Evolutionary conservation across 1,140 invertebrate species (phyloP).

Genomic region (Agrypnia vestita): DNA sequence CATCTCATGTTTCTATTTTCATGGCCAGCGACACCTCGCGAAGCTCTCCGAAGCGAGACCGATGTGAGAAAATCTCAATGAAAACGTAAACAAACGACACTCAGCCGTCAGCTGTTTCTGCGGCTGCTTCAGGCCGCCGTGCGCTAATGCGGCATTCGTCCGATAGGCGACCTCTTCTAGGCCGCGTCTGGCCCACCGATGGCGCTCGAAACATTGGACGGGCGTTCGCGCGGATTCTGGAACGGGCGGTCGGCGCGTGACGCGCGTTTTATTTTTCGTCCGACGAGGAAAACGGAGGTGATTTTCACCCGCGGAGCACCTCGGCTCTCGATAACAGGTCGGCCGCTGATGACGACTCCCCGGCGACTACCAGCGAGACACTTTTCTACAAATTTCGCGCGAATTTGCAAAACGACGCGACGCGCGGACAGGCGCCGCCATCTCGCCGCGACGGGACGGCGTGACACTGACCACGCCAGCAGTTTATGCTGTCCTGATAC

Average conservation of each 20-base stretch:
- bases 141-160: not conserved
- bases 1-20: too few relatives aligned
- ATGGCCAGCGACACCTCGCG: too few relatives aligned
- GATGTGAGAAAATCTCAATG: too few relatives aligned
- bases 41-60: too few relatives aligned
- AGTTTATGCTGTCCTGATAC: too few relatives aligned
- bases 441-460: not conserved
- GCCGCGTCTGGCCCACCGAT: not conserved
- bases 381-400: slow-evolving; percentile 15
- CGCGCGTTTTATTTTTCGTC: not conserved
- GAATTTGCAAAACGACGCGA: slow-evolving; percentile 28
- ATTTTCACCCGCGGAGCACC: not conserved
- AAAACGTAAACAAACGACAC: not conserved
- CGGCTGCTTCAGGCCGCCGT: slow-evolving; percentile 4
- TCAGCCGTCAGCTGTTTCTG: slow-evolving; percentile 11
- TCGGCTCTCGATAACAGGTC: slow-evolving; percentile 6
- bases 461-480: too few relatives aligned
- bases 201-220: too few relatives aligned
- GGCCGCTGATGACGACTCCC: not conserved
- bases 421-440: not conserved
- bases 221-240: not conserved
- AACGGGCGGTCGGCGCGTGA: not conserved
- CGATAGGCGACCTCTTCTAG: not conserved
- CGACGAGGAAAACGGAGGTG: not conserved
- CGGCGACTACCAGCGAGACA: not conserved